A percentile compares a stretch with the other conserved stretches of the same genome.
Conservation (phyloP, 2,888 invertebrate genomes). For the Polydesmus complanatus region DNA sequence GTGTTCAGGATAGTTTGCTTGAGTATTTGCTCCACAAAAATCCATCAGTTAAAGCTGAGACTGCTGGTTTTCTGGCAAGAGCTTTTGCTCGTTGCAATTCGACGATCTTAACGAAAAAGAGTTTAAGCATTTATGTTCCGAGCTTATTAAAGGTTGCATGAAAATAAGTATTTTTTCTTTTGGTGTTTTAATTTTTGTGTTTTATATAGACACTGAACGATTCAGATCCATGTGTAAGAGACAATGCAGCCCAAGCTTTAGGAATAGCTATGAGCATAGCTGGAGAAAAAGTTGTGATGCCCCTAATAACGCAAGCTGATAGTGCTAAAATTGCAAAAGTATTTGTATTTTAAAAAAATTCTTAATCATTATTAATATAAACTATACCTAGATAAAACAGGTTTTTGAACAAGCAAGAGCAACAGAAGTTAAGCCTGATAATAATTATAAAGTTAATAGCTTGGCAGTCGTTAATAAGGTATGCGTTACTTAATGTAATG, state of each 20-base stretch:
- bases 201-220: conserved; percentile 29
- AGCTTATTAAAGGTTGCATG: conserved; percentile 57
- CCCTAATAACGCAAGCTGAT: conserved; percentile 78
- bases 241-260: conserved; percentile 80
- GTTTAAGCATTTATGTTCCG: conserved; percentile 66
- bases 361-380: not conserved
- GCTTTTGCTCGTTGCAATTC: conserved; percentile 70
- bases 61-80: conserved; percentile 66
- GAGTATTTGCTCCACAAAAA: conserved; percentile 82
- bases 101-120: conserved; percentile 62
- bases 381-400: conserved; percentile 57
- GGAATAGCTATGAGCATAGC: conserved; percentile 88
- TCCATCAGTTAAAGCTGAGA: conserved; percentile 76
- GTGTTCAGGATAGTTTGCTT: conserved; percentile 56
- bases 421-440: conserved; percentile 1
- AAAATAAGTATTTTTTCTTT: no score
- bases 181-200: conserved; percentile 2
- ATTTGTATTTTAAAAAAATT: conserved; percentile 1
- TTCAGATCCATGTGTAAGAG: conserved; percentile 75
- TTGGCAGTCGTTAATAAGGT: no score
- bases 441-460: not conserved
- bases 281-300: conserved; percentile 74
- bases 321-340: conserved; percentile 77
- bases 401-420: conserved; percentile 76
- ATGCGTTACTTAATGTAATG: no score